These are phyloP conservation scores for Solenopsis fugax DNA, from an alignment of 1,140 invertebrate species.

Conservation along the genomic window DNA sequence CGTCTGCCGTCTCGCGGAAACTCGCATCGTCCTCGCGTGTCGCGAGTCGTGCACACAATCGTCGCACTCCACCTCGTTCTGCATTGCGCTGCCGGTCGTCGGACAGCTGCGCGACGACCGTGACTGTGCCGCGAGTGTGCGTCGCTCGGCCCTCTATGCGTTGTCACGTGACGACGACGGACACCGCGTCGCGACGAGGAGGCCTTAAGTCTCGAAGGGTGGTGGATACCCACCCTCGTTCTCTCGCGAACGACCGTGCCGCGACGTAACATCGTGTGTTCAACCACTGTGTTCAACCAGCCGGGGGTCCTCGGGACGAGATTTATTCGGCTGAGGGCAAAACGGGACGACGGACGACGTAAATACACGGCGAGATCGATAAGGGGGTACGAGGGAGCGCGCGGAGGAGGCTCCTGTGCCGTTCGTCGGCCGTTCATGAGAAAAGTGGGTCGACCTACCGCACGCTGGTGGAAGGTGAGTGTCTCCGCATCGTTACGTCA, in stretches of 20 bases:
- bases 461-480: slow-evolving; percentile 58
- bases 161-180: slow-evolving; percentile 62
- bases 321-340: slow-evolving; percentile 11
- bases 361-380: slow-evolving; percentile 41
- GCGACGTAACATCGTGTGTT: slow-evolving; percentile 6
- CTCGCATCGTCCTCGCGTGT: slow-evolving; percentile 5
- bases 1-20: slow-evolving; percentile 2
- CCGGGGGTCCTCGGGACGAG: not conserved
- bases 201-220: slow-evolving; percentile 18
- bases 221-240: not conserved
- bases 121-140: slow-evolving; percentile 36
- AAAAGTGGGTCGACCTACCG: slow-evolving; percentile 63
- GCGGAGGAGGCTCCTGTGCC: not conserved
- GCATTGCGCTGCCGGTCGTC: slow-evolving; percentile 15
- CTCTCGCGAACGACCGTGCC: not conserved
- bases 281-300: not conserved
- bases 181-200: not conserved
- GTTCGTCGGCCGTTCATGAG: slow-evolving; percentile 23
- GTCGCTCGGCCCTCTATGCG: slow-evolving; percentile 7
- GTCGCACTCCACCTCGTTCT: slow-evolving; percentile 5
- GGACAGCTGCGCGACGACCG: slow-evolving; percentile 47
- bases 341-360: not conserved
- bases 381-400: not conserved
- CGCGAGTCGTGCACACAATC: not conserved
- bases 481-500: slow-evolving; percentile 48